These are phyloP conservation scores for Mesocricetus auratus DNA, from an alignment of 2,113 vertebrate genomes.

Conservation along the genomic window DNA sequence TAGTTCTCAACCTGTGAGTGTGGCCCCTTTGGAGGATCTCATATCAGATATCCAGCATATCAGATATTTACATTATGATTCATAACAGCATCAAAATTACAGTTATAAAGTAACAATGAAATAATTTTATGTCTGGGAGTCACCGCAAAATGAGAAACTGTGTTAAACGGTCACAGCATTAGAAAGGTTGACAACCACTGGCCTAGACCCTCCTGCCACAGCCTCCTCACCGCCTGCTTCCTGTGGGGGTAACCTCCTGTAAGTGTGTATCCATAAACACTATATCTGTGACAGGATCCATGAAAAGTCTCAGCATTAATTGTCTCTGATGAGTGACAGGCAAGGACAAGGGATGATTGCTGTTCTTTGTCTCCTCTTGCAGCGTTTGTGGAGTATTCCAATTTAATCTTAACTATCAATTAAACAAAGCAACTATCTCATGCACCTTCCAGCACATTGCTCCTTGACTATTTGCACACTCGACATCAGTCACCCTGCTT, in stretches of 20 bases:
- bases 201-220: background rate
- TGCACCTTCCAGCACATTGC: background rate
- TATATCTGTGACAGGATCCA: accelerated
- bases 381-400: background rate
- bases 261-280: accelerated
- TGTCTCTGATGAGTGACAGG: background rate
- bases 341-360: background rate
- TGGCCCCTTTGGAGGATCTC: no score
- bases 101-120: background rate
- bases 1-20: background rate
- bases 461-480: background rate
- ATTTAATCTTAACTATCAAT: background rate
- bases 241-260: background rate
- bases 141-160: background rate
- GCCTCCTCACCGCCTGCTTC: background rate
- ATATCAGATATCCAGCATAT: background rate
- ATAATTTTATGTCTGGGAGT: background rate
- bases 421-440: background rate
- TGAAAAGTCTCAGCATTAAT: accelerated
- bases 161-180: background rate
- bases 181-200: background rate
- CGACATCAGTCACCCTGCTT: slow-evolving; percentile 5
- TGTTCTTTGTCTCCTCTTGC: background rate
- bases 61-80: background rate
- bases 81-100: background rate